Evolutionary conservation across 2,113 vertebrate species (phyloP), one percentile per base, ranked within the genome.

Genomic region (Spea bombifrons): DNA sequence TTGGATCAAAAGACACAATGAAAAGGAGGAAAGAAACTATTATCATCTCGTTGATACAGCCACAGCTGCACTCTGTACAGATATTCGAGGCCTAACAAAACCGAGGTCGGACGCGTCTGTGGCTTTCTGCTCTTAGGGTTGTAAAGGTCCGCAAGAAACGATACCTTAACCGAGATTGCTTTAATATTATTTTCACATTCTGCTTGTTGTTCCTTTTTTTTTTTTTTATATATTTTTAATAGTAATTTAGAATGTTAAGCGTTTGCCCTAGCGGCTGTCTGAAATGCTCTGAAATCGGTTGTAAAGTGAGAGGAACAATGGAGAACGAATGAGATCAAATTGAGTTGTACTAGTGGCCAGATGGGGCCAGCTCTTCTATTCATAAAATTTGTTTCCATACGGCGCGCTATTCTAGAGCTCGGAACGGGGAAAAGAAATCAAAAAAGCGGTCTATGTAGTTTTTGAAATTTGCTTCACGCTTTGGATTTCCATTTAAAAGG

Each of bases 301-400:
- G 86, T 75, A 71, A 88, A 87, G 83, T 82, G 84, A 86, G 86
- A 87, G 84, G 91, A 86, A 94, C 93, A 94, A 94, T 93, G 85
- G 90, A 81, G 76, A 84, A 82, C 86, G 86, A 90, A 91, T 87
- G 86, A 88, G 92, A 93, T 92, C 87, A 92, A 92, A 94, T 93
- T 93, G 90, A 91, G 86, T 81, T 81, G 81, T 84, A 88, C 84
- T 83, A 86, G 83, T 66, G 45, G 89, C 92, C 94, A 95, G 94
- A 93, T 95, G 94, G 94, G 94, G 86, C 92, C 90, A 85, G 85
- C 87, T 85, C 83, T 86, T 55, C 91, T 91, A 93, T 94, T 94
- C 88, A 92, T 83, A 84, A 82, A 74, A 76, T 82, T 52, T 65
- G 84, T 71, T 78, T 84, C 84, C 61, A 63, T 44, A 73, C 46